Base-by-base conservation (phyloP, 2,113 vertebrate genomes). In the Cromileptes altivelis region DNA sequence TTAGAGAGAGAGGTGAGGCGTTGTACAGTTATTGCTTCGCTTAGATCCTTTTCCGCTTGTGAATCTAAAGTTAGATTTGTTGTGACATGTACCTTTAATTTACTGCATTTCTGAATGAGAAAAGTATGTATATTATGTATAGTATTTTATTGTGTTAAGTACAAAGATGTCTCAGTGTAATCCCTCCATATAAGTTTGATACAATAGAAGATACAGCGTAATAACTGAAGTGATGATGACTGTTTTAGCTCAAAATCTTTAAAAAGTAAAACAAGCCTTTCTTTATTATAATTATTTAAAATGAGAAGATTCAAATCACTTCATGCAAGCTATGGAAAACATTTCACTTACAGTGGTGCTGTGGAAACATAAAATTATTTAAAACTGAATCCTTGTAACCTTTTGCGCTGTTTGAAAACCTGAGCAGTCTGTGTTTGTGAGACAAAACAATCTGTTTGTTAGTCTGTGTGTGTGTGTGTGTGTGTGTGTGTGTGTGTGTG, bases 381-480 rank as follows among this genome's bases (percentile, higher is more conserved):
- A 30, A 30, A 30, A 30, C 30, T 30, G 30, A 30, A 30, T 30
- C 30, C 30, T 30, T 0, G 30, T 30, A 30, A 30, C 30, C 33
- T 37, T 6, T 6, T 1, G 0, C 30, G 4, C 7, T 21, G 45
- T 47, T 18, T 4, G 1, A 71, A 55, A 52, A 15, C 10, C 45
- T 30, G 30, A 58, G 55, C 1, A 72, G 4, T 30, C 62, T 6
- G 21, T 14, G 42, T 45, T 45, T 45, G 8, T 45, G 42, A 45
- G 42, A 45, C 42, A 45, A 9, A 45, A 45, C 42, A 33, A 23
- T 42, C 45, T 47, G 18, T 60, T 19, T 73, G 67, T 78, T 23
- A 42, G 25, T 70, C 1, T 61, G 23, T 76, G 33, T 33, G 17
- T 50, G 78, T 65, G 56, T 71, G 70, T 65, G 70, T 49, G 21